These are phyloP conservation scores for Ectropis grisescens DNA, from an alignment of 1,140 invertebrate species.

Conservation along the genomic window DNA sequence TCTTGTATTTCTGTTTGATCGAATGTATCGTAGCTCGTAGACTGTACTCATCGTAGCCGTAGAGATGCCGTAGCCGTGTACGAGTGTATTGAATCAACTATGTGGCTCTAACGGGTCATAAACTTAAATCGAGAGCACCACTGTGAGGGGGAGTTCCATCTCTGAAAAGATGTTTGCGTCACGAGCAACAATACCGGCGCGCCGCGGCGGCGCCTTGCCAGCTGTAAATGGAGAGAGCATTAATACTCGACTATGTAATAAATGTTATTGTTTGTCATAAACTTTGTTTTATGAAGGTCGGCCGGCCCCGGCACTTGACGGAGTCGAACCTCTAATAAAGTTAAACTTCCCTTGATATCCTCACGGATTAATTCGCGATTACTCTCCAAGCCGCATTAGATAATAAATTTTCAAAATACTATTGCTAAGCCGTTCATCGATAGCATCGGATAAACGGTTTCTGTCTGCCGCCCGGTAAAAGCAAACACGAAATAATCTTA, in stretches of 20 bases:
- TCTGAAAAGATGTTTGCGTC: conserved; percentile 30
- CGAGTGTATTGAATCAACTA: too few species aligned
- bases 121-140: too few species aligned
- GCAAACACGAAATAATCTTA: conserved; percentile 32
- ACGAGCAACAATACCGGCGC: conserved; percentile 26
- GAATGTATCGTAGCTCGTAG: too few species aligned
- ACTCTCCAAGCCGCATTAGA: too few species aligned
- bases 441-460: conserved; percentile 8
- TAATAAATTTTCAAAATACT: too few species aligned
- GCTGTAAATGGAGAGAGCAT: conserved; percentile 53
- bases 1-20: too few species aligned
- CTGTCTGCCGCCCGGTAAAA: conserved; percentile 11
- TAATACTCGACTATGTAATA: conserved; percentile 62
- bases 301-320: conserved; percentile 22
- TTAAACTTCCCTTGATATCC: conserved; percentile 23
- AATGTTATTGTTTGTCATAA: conserved; percentile 67
- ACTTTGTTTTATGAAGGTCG: conserved; percentile 57
- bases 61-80: too few species aligned
- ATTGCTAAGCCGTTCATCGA: conserved; percentile 4
- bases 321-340: conserved; percentile 39
- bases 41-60: too few species aligned
- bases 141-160: too few species aligned
- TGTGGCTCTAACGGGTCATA: too few species aligned
- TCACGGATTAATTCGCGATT: conserved; percentile 15
- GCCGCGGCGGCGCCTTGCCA: conserved; percentile 40